Base-by-base conservation (phyloP, 1,140 invertebrate species). In the Meteorus sp. region DNA sequence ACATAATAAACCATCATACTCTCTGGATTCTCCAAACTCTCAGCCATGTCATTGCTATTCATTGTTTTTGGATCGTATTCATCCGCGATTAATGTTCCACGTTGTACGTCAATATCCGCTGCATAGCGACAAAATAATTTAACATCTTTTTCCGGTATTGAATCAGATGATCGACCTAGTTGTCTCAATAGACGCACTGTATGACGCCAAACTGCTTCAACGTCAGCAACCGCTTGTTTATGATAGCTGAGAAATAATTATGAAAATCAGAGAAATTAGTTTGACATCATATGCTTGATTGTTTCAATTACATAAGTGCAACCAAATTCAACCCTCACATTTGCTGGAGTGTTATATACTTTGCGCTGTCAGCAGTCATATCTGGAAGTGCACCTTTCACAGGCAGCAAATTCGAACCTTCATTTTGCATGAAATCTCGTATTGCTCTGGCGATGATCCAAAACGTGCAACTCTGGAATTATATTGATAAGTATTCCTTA, bases 281-380 rank as follows among this genome's bases (percentile, higher is more conserved):
- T 15, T 7, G 22, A 47, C 7, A 23, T 22, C 2, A 11, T 17
- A 15, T 39, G 15, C 43, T 53, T 31, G n/a, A n/a, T n/a, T n/a
- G n/a, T n/a, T n/a, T n/a, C n/a, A n/a, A n/a, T n/a, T n/a, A n/a
- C n/a, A n/a, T n/a, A n/a, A n/a, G n/a, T n/a, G n/a, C n/a, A n/a
- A n/a, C n/a, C n/a, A n/a, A n/a, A n/a, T n/a, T n/a, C n/a, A n/a
- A n/a, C n/a, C n/a, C 77, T 78, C 83, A 90, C 78, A 97, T 83
- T 80, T 93, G 93, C 77, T 97, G 94, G 51, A 99, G 81, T 56
- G 88, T 83, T 50, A 99, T 87, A 78, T 97, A 99, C 68, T 92
- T 88, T 51, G 89, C 86, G 8, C 97, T 97, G 69, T 98, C 95
- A 13, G 95, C 89, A 8, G 94, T 95, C 97, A 99, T 99, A 78